Conservation (phyloP, 2,888 invertebrate genomes). For the Eristalinus sepulchralis region DNA sequence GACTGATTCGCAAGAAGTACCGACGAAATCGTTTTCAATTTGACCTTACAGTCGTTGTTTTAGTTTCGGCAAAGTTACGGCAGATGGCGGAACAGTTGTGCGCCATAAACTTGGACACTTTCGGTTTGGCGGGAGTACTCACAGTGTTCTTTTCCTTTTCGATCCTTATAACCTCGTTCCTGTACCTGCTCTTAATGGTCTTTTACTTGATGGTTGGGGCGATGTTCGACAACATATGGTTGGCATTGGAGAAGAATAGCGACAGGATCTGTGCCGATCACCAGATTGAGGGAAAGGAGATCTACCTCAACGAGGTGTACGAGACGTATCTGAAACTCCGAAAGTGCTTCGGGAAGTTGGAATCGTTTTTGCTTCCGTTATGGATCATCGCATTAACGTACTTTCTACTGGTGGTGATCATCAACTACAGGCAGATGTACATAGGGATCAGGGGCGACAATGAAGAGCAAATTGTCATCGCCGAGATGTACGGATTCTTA, state of each 20-base stretch:
- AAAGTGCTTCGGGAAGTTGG: slow-evolving; percentile 6
- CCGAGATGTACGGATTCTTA: background rate
- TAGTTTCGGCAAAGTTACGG: background rate
- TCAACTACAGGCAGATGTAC: slow-evolving; percentile 16
- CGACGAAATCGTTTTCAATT: slow-evolving; percentile 18
- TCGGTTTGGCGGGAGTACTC: background rate
- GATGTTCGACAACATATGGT: slow-evolving; percentile 25
- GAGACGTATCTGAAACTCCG: background rate
- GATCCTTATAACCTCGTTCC: background rate
- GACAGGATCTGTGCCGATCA: slow-evolving; percentile 6
- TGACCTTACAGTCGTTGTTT: background rate
- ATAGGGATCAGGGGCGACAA: background rate
- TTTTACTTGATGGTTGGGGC: slow-evolving; percentile 18
- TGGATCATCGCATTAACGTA: background rate
- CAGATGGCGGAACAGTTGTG: background rate
- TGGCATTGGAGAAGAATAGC: background rate
- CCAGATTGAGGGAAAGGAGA: slow-evolving; percentile 11
- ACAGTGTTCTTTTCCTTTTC: background rate
- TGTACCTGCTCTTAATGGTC: slow-evolving; percentile 5
- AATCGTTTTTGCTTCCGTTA: background rate
- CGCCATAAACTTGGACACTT: background rate
- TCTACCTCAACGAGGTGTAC: slow-evolving; percentile 4
- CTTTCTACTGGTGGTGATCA: background rate
- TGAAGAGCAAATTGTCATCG: background rate
- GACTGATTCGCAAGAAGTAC: background rate